phyloP scores from a whole-genome alignment of 1,140 invertebrate species.

The Magallana angulata region DNA sequence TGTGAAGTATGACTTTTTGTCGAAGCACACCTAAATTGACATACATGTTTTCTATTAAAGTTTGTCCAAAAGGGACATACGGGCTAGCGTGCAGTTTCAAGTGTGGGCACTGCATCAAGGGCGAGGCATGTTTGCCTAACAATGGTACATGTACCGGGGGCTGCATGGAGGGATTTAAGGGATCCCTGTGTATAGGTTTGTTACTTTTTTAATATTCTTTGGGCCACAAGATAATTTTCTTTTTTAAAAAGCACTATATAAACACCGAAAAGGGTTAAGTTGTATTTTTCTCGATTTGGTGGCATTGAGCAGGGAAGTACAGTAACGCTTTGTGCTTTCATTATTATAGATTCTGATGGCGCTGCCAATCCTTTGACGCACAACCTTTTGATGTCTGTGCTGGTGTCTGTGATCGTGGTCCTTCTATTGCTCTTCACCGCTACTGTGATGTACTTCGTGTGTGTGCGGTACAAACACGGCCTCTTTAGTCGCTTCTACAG shows the following conservation, averaged over 20 bases:
- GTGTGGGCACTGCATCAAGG: conserved; percentile 44
- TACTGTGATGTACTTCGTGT: conserved; percentile 70
- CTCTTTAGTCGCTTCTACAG: conserved; percentile 64
- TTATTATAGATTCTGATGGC: conserved; percentile 24
- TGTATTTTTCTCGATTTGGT: too few species aligned
- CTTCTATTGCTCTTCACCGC: conserved; percentile 65
- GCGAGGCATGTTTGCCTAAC: conserved; percentile 19
- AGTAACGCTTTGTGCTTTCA: background rate
- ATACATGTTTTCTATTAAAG: conserved; percentile 39
- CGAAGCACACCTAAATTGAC: too few species aligned
- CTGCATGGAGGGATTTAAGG: conserved; percentile 28
- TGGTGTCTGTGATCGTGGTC: conserved; percentile 66
- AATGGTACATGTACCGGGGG: conserved; percentile 39
- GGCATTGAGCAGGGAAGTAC: background rate
- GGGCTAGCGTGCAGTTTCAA: conserved; percentile 25
- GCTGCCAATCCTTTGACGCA: conserved; percentile 21
- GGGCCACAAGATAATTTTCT: too few species aligned
- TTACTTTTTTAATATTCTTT: background rate
- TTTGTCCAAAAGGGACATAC: conserved; percentile 51
- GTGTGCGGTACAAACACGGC: conserved; percentile 66
- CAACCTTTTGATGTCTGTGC: conserved; percentile 57
- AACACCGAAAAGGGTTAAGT: too few species aligned
- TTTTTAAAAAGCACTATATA: too few species aligned
- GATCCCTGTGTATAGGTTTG: conserved; percentile 8
- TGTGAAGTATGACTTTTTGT: too few species aligned